Percentiles rank a stretch among this genome's conserved stretches.
These are phyloP conservation scores for Neomonachus schauinslandi DNA, from an alignment of 2,113 vertebrate species.

Conservation along the genomic window DNA sequence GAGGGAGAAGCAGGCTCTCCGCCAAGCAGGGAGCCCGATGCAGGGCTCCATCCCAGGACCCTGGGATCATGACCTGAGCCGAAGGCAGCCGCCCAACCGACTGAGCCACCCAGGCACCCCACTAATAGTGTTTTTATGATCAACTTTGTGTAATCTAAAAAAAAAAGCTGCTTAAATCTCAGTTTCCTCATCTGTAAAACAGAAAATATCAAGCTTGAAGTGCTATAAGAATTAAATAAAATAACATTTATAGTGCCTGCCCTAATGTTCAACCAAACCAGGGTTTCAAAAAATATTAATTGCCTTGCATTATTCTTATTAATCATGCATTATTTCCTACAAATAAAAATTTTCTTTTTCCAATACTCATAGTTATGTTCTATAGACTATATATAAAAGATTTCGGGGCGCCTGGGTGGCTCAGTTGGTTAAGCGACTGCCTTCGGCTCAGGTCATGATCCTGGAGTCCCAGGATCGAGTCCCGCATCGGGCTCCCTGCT, in stretches of 20 bases:
- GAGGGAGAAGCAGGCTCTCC: no score
- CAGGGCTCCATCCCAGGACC: no score
- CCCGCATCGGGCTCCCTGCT: no score
- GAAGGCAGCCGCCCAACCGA: no score
- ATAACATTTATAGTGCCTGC: background rate
- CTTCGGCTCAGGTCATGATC: no score
- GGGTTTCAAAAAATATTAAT: background rate
- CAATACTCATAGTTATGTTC: background rate
- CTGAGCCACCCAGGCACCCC: no score
- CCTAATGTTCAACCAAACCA: background rate
- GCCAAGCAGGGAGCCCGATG: no score
- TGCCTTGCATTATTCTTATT: background rate
- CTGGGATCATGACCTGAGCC: no score
- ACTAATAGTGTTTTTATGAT: background rate
- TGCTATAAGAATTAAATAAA: background rate
- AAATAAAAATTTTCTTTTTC: background rate
- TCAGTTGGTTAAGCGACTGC: no score
- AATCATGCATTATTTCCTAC: background rate
- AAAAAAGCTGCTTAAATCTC: background rate
- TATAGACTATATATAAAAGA: background rate
- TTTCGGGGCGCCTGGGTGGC: no score
- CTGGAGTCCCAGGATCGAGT: no score
- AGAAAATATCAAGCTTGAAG: background rate
- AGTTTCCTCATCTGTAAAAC: background rate
- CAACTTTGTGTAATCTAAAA: background rate